These are phyloP conservation scores for Odontothrips loti DNA, from an alignment of 2,888 invertebrate genomes.

Conservation along the genomic window DNA sequence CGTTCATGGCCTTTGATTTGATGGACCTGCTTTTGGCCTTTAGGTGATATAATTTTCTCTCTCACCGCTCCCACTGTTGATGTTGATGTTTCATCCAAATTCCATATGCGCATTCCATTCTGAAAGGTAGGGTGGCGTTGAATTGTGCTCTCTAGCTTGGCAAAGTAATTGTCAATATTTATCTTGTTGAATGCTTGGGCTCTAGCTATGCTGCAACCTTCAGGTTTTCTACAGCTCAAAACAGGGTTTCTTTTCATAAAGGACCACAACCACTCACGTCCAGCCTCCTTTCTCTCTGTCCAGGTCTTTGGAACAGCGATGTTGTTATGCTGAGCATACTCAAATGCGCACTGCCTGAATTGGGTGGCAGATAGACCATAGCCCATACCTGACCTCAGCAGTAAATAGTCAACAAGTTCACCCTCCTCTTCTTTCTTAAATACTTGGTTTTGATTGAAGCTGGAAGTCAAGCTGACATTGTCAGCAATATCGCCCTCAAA, in stretches of 20 bases:
- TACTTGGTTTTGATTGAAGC: neutral
- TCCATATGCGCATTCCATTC: neutral
- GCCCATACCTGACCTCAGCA: neutral
- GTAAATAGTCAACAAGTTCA: neutral
- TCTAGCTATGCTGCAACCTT: neutral
- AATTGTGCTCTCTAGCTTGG: neutral
- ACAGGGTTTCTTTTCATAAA: neutral
- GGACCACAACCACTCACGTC: neutral
- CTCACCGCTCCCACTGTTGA: slow-evolving; percentile 28
- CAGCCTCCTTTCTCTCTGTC: neutral
- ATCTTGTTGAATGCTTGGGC: neutral
- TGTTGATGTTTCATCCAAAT: neutral
- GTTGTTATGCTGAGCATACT: neutral
- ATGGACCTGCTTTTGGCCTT: neutral
- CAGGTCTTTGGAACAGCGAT: neutral
- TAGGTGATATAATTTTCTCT: neutral
- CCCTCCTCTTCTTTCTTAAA: slow-evolving; percentile 29
- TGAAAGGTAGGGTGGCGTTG: slow-evolving; percentile 16
- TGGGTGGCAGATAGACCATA: neutral
- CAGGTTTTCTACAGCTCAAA: neutral
- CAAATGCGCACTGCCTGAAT: neutral
- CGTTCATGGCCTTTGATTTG: neutral
- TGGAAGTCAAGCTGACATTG: neutral
- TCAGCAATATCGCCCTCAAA: neutral
- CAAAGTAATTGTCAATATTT: neutral